Conservation (phyloP, 2,797 vertebrate genomes). For the Megalops cyprinoides region DNA sequence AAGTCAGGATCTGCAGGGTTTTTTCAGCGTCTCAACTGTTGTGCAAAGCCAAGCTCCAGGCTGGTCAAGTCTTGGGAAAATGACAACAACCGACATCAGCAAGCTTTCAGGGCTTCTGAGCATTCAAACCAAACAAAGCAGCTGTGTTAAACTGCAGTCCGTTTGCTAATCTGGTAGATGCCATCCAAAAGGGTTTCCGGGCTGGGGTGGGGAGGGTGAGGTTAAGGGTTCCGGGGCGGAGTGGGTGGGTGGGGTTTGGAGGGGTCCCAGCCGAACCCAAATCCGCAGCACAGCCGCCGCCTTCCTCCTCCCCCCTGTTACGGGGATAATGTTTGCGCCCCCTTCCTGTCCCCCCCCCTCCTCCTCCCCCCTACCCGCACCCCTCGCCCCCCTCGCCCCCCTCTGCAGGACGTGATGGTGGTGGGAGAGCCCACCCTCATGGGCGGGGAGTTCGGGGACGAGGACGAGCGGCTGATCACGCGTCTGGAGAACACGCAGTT, state of each 20-base stretch:
- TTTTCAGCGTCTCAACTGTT: background rate
- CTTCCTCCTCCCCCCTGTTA: slow-evolving; percentile 46
- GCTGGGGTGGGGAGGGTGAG: background rate
- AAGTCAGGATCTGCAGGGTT: background rate
- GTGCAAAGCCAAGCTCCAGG: background rate
- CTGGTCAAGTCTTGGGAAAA: background rate
- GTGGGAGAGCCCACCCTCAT: slow-evolving; percentile 99
- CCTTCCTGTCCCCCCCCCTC: slow-evolving; percentile 77
- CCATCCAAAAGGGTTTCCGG: background rate
- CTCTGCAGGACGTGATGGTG: slow-evolving; percentile 96
- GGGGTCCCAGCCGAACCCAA: too few species aligned
- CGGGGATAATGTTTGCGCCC: slow-evolving; percentile 85
- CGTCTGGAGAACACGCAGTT: slow-evolving; percentile 99
- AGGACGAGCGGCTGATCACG: slow-evolving; percentile 99
- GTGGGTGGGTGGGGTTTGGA: background rate
- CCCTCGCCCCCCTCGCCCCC: background rate
- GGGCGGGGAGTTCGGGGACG: slow-evolving; percentile 98
- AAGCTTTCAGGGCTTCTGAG: too few species aligned
- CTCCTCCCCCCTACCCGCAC: too few species aligned
- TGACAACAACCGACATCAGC: background rate
- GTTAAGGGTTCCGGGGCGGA: background rate
- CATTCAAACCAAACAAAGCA: background rate
- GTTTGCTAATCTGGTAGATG: background rate
- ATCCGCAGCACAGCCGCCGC: slow-evolving; percentile 12
- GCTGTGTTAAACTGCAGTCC: too few species aligned